These are phyloP conservation scores for Anguilla anguilla DNA, from an alignment of 2,797 vertebrate genomes.

Conservation along the genomic window DNA sequence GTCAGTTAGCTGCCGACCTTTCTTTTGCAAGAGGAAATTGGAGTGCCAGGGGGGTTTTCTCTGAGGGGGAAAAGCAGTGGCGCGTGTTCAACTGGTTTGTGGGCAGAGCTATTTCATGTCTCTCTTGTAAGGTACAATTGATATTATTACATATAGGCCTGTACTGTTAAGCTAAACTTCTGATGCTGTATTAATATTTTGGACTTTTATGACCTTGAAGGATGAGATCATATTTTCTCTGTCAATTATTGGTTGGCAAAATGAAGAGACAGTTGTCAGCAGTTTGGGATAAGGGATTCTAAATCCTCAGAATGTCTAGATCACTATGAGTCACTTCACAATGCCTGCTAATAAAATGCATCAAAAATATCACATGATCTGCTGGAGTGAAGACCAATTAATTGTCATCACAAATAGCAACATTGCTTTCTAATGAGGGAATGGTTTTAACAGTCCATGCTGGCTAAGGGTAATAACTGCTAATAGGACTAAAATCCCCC, in stretches of 20 bases:
- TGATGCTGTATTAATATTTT: background rate
- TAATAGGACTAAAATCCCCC: background rate
- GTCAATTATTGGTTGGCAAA: background rate
- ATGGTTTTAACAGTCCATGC: constrained; percentile 50
- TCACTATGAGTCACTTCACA: background rate
- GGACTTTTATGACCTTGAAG: background rate
- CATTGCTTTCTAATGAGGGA: constrained; percentile 50
- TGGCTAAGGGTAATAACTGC: background rate
- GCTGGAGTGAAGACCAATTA: constrained; percentile 47
- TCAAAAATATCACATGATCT: constrained; percentile 28
- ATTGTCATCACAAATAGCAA: constrained; percentile 51
- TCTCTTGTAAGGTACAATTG: background rate
- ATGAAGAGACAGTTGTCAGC: background rate
- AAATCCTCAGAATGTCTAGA: background rate
- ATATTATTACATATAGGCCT: background rate
- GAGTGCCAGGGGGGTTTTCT: background rate
- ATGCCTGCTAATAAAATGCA: background rate
- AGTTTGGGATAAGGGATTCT: background rate
- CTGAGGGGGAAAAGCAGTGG: constrained; percentile 7
- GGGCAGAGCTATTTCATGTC: background rate
- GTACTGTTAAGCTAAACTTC: background rate
- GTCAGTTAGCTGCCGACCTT: background rate
- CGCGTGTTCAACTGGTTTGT: background rate
- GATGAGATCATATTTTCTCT: background rate
- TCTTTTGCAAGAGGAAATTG: background rate